Evolutionary conservation across 2,888 invertebrate species (phyloP).

Genomic region (Dione juno): DNA sequence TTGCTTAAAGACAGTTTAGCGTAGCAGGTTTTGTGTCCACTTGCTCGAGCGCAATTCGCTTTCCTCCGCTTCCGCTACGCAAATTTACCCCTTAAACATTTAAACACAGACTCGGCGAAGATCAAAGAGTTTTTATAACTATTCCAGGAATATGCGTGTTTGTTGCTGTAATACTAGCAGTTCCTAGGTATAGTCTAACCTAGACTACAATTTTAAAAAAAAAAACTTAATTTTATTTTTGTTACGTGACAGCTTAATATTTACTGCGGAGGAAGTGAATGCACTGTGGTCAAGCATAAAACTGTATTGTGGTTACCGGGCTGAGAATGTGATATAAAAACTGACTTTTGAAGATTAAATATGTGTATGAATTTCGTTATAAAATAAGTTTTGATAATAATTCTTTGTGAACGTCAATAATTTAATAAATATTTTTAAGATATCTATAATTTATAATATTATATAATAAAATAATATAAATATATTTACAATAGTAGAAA

Average conservation of each 20-base stretch:
- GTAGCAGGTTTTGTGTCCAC: constrained; percentile 35
- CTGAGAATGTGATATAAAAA: constrained; percentile 32
- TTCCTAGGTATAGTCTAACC: constrained; percentile 30
- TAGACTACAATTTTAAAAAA: constrained; percentile 31
- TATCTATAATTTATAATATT: no score
- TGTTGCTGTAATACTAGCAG: constrained; percentile 36
- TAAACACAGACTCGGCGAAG: constrained; percentile 40
- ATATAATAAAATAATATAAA: no score
- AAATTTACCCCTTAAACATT: constrained; percentile 39
- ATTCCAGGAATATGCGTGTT: constrained; percentile 40
- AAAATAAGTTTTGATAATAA: neutral
- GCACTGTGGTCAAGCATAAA: constrained; percentile 37
- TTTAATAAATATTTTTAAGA: no score
- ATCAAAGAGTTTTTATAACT: constrained; percentile 44
- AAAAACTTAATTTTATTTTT: constrained; percentile 37
- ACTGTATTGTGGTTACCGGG: constrained; percentile 33
- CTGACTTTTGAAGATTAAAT: constrained; percentile 18
- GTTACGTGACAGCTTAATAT: constrained; percentile 40
- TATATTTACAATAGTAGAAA: no score
- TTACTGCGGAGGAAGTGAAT: constrained; percentile 37
- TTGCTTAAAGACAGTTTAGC: constrained; percentile 12
- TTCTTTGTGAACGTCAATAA: neutral
- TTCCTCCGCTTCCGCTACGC: constrained; percentile 47
- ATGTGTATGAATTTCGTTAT: neutral
- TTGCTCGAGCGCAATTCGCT: constrained; percentile 47